Evolutionary conservation across 1,140 invertebrate genomes (phyloP), one percentile per base, ranked within the genome.

Genomic region (Hyles vespertilio): DNA sequence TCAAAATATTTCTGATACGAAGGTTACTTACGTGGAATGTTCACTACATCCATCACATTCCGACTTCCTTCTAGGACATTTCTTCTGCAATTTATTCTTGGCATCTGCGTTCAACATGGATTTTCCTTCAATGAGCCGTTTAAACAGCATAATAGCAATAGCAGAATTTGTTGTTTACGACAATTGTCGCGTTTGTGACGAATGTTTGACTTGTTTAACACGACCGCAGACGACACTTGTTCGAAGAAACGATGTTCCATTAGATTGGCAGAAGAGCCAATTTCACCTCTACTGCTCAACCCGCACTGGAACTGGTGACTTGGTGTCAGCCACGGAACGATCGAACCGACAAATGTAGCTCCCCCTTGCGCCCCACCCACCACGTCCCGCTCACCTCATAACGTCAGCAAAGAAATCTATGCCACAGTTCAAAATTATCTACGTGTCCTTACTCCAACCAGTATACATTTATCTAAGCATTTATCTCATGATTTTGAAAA

Each of bases 61-160:
- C 68, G 84, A 87, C 60, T 70, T 81, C 66, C 83, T 85, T 82
- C 84, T 82, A 79, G 81, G 85, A 83, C 86, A 86, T 81, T 87
- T 89, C 78, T 87, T 81, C 51, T 65, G 61, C 59, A 69, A 67
- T 65, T 77, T 85, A 59, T 70, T 78, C 67, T 81, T 84, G 51
- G 68, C 72, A 67, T 87, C 83, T 44, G 71, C 63, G 61, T 85
- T 90, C 89, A 90, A 81, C 86, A 87, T 80, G 82, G 87, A 86
- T 77, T 89, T 89, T 89, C 89, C 81, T 88, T 89, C 80, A 82
- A 90, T 84, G 87, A 90, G 84, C 84, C 88, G 87, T 90, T 90
- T 89, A 88, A 89, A 83, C 89, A 90, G 76, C 89, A 90, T 90
- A 90, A 74, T 85, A 90, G 70, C 49, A 90, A 70, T 6, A 90